Evolutionary conservation across 2,888 invertebrate species (phyloP).

Genomic region (Drosophila prostipennis): DNA sequence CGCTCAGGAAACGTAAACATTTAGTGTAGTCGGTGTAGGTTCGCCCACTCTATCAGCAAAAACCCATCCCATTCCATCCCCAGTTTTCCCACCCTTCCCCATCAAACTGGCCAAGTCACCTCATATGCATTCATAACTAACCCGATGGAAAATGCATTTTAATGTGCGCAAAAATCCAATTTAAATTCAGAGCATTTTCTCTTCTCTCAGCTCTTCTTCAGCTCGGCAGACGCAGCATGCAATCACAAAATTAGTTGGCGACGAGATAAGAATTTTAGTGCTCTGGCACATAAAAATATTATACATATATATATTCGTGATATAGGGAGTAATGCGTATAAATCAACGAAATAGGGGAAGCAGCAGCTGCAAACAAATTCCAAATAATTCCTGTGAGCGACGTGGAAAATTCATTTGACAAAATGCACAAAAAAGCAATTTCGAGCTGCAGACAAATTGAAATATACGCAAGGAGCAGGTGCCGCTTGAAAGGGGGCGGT

Average conservation of each 20-base stretch:
- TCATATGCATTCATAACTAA: slow-evolving; percentile 79
- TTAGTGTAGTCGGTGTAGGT: slow-evolving; percentile 60
- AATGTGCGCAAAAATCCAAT: slow-evolving; percentile 82
- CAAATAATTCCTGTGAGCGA: slow-evolving; percentile 76
- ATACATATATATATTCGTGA: slow-evolving; percentile 2
- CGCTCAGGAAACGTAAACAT: slow-evolving; percentile 79
- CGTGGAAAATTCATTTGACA: slow-evolving; percentile 80
- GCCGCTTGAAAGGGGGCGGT: not conserved
- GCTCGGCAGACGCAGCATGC: slow-evolving; percentile 45
- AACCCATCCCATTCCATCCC: not conserved
- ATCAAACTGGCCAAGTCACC: slow-evolving; percentile 15
- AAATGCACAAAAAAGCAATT: slow-evolving; percentile 81
- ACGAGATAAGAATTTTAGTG: slow-evolving; percentile 77
- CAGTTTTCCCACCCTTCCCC: slow-evolving; percentile 3
- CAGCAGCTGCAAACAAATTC: slow-evolving; percentile 67
- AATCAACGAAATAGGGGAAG: slow-evolving; percentile 62
- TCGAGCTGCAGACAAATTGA: slow-evolving; percentile 81
- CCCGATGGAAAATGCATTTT: slow-evolving; percentile 77
- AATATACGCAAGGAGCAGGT: slow-evolving; percentile 47
- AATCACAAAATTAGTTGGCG: slow-evolving; percentile 78
- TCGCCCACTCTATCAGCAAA: slow-evolving; percentile 2
- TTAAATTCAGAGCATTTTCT: slow-evolving; percentile 82
- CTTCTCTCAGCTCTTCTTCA: slow-evolving; percentile 5
- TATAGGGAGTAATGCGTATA: slow-evolving; percentile 67
- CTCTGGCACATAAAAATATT: slow-evolving; percentile 20